Evolutionary conservation across 2,113 vertebrate genomes (phyloP), one percentile per base, ranked within the genome.

Genomic region (Aleadryas rufinucha): DNA sequence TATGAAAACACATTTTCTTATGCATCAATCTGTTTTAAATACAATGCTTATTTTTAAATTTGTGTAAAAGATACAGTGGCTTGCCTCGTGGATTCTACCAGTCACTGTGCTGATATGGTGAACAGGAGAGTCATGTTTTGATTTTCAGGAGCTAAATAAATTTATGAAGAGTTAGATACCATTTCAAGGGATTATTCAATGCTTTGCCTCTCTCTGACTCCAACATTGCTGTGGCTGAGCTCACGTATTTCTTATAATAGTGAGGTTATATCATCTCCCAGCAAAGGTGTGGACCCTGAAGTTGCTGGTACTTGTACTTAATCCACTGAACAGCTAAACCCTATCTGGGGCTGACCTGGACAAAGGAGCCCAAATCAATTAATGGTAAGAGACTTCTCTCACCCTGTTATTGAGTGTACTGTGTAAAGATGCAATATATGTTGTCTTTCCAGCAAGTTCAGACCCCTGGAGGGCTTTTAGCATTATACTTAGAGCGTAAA

Each of bases 21-120:
- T 75, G 44, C 44, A 39, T 92, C 13, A n/a, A 44, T 82, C 65
- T 88, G 44, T 92, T 93, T 96, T 65, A 96, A 95, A 96, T 78
- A 91, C 39, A 22, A 44, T 60, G 15, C 5, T 60, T 82, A 82
- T 95, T 84, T 66, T 89, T 1, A 70, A 92, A 66, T 69, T 89
- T 90, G 18, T 31, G 61, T 22, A 78, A 60, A 80, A 42, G 6
- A 56, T 61, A 74, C 50, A 22, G 49, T 60, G 35, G 4, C 28
- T 65, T 83, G 49, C 23, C 50, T 70, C 83, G 52, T 63, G 26
- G 56, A 87, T 82, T 12, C 59, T 83, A 54, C 79, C 47, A 84
- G 56, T 57, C 31, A 44, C 52, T 24, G 9, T 57, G 21, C 69
- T 87, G 47, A 35, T 93, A 68, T 22, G 42, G 16, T 59, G 82